Base-by-base conservation (phyloP, 2,797 vertebrate species). In the Peromyscus eremicus region DNA sequence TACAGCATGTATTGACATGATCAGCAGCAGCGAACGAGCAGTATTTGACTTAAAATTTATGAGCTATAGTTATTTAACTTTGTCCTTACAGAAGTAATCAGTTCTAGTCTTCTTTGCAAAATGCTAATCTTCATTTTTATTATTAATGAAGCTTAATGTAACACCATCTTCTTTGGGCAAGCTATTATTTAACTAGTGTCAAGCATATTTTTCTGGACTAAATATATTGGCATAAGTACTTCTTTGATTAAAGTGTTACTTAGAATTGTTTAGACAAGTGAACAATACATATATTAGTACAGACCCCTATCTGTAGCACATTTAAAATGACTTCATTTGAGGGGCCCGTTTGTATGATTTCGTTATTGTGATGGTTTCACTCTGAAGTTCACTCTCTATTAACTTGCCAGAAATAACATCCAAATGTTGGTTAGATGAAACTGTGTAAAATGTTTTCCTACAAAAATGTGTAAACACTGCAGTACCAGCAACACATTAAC, bases 21-120 rank as follows among this genome's bases (percentile, higher is more conserved):
- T 98, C 98, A 96, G 97, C 97, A 98, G 98, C 98, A 98, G 97
- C 98, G 98, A 99, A 97, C 98, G 99, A 99, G 98, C 99, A 98
- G 98, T 98, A 99, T 99, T 99, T 98, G 99, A 99, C 99, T 99
- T 98, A 95, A 99, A 99, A 99, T 98, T 99, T 99, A 99, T 97
- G 98, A 99, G 98, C 98, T 98, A 97, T 95, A 97, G 98, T 99
- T 99, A 99, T 98, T 99, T 99, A 99, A 98, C 99, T 98, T 98
- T 97, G 92, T 92, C 97, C 96, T 98, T 98, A 98, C 97, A 96
- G 95, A 92, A 96, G 97, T 98, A 98, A 98, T 68, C 98, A 98
- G 97, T 96, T 97, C 92, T 23, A 97, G 97, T 97, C 76, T 98
- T 97, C 96, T 95, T 94, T 94, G 97, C 95, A 98, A 98, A 98